Percentiles rank a stretch among this genome's conserved stretches.
These are phyloP conservation scores for Lathamus discolor DNA, from an alignment of 2,113 vertebrate genomes.

Conservation along the genomic window DNA sequence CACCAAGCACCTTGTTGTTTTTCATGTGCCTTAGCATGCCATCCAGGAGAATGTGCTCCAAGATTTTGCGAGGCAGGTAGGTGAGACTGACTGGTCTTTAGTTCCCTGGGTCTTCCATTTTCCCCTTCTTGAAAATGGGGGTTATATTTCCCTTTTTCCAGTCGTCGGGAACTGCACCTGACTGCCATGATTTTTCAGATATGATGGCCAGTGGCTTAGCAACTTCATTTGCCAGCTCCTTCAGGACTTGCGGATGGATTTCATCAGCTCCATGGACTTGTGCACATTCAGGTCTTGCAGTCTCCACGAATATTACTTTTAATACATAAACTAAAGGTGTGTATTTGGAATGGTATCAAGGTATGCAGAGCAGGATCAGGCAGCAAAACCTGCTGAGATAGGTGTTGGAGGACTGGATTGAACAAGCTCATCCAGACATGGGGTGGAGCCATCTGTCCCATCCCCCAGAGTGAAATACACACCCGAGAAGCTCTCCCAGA, in stretches of 20 bases:
- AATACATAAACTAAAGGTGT: background rate
- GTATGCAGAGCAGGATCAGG: background rate
- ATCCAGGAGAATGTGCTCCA: no score
- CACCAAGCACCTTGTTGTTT: no score
- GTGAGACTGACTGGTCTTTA: no score
- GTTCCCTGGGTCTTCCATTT: no score
- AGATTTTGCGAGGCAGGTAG: no score
- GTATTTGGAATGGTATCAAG: background rate
- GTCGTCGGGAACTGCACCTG: no score
- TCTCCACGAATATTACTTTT: accelerated
- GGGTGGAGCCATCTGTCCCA: background rate
- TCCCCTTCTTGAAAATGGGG: no score
- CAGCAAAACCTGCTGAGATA: background rate
- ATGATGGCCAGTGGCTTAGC: background rate
- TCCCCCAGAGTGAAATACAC: background rate
- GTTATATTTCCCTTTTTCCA: no score
- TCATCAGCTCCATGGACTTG: background rate
- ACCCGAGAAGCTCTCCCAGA: background rate
- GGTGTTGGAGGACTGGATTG: background rate
- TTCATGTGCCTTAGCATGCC: no score
- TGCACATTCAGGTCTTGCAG: background rate
- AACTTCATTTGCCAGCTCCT: background rate
- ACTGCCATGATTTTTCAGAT: background rate
- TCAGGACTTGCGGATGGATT: background rate
- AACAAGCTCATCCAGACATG: background rate